Conservation (phyloP, 2,888 invertebrate species). For the Campaea margaritaria region DNA sequence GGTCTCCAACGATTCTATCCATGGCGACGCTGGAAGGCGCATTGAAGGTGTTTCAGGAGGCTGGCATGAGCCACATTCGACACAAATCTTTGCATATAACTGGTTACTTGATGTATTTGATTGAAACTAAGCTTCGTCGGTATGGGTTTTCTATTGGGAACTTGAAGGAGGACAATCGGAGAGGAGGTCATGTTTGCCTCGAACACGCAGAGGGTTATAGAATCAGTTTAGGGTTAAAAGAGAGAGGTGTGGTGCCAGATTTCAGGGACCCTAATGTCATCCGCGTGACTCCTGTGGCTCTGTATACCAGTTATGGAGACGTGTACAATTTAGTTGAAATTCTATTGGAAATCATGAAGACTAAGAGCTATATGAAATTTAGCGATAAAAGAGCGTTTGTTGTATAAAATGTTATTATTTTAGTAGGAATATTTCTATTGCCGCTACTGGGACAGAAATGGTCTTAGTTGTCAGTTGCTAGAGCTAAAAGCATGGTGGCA, state of each 20-base stretch:
- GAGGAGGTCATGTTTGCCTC: constrained; percentile 73
- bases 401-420: constrained; percentile 42
- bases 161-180: constrained; percentile 56
- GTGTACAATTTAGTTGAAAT: constrained; percentile 67
- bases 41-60: constrained; percentile 64
- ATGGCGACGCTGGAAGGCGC: constrained; percentile 73
- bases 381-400: constrained; percentile 56
- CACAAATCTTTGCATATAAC: constrained; percentile 73
- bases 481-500: not conserved
- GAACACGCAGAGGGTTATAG: constrained; percentile 71
- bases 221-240: constrained; percentile 65
- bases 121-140: constrained; percentile 58
- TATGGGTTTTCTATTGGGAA: constrained; percentile 70
- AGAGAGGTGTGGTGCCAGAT: constrained; percentile 64
- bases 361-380: constrained; percentile 58
- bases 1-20: constrained; percentile 65
- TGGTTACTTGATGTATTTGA: constrained; percentile 68
- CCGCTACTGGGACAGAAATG: no score
- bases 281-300: constrained; percentile 64
- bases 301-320: constrained; percentile 71
- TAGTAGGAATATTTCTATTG: no score
- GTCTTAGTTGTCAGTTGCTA: no score
- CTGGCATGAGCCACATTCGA: constrained; percentile 65
- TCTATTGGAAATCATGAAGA: constrained; percentile 60
- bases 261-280: constrained; percentile 72